A percentile compares a stretch with the other conserved stretches of the same genome.
Evolutionary conservation across 2,888 invertebrate species (phyloP).

Genomic region (Papilio elwesi): DNA sequence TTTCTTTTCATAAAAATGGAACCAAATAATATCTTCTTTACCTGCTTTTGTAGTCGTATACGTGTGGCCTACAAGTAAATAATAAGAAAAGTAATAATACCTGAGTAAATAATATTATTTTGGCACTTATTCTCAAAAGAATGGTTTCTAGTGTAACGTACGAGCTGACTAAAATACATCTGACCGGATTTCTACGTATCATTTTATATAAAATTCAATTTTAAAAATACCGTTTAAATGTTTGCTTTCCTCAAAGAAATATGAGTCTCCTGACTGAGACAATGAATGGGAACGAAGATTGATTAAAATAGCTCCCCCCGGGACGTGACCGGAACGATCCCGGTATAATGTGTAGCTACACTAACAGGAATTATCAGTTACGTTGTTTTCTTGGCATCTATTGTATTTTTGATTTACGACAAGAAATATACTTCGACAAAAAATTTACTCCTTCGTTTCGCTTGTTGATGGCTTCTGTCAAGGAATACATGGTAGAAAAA

Average conservation of each 20-base stretch:
- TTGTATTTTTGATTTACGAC: conserved; percentile 4
- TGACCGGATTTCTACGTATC: no score
- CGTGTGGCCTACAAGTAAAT: no score
- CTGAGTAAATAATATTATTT: no score
- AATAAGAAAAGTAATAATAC: no score
- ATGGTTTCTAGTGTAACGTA: no score
- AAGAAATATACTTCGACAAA: not conserved
- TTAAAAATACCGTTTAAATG: conserved; percentile 22
- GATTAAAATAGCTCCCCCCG: conserved; percentile 27
- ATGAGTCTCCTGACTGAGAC: conserved; percentile 12
- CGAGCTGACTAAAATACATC: no score
- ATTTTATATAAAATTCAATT: not conserved
- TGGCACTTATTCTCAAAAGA: no score
- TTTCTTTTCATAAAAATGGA: no score
- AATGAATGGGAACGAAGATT: conserved; percentile 25
- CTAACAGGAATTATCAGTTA: conserved; percentile 12
- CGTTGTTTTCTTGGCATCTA: conserved; percentile 1
- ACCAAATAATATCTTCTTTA: no score
- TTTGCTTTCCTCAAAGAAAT: conserved; percentile 15
- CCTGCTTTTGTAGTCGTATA: no score
- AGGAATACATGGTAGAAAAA: no score
- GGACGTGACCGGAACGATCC: conserved; percentile 24
- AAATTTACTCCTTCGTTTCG: not conserved
- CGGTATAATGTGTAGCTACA: conserved; percentile 4
- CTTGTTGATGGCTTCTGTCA: not conserved